Base-by-base conservation (phyloP, 1,140 invertebrate genomes). In the Cydia fagiglandana region DNA sequence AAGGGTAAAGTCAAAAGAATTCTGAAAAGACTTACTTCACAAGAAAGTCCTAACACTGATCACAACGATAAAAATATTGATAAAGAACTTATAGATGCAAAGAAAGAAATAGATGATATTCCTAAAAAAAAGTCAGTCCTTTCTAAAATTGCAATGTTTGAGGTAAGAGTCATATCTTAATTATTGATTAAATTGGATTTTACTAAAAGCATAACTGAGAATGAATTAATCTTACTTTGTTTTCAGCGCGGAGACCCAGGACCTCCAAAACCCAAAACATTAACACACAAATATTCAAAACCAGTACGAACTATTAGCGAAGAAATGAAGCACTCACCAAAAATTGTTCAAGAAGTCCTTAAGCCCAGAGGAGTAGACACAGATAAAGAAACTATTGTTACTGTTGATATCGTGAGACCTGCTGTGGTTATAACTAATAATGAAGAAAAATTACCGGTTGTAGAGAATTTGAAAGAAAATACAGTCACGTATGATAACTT, bases 81-180 rank as follows among this genome's bases (percentile, higher is more conserved):
- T 41, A 17, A 17, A 41, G 30, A 70, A 56, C 4, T 24, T 53
- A 30, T 15, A 79, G 66, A 77, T 76, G 47, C 38, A 66, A 81
- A 78, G n/a, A 84, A 85, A 17, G 9, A 75, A 28, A 70, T 47
- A 3, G 50, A 79, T 12, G 80, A 85, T 30, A 41, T 86, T 20
- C 88, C 88, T 15, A 88, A 81, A 75, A 80, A 82, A 34, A 84
- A 84, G 38, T 85, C 83, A 73, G 83, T 92, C 10, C 61, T 85
- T 30, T 89, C 88, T 0, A 92, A 87, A 79, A 88, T 92, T 61
- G 87, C 88, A 10, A 82, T 90, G 75, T 92, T 92, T 82, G 89
- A 92, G 80, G 89, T 91, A 84, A 88, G 74, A n/a, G n/a, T n/a
- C n/a, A n/a, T n/a, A n/a, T n/a, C n/a, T n/a, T n/a, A n/a, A n/a